Base-by-base conservation (phyloP, 2,888 invertebrate species). In the Pammene fasciana region DNA sequence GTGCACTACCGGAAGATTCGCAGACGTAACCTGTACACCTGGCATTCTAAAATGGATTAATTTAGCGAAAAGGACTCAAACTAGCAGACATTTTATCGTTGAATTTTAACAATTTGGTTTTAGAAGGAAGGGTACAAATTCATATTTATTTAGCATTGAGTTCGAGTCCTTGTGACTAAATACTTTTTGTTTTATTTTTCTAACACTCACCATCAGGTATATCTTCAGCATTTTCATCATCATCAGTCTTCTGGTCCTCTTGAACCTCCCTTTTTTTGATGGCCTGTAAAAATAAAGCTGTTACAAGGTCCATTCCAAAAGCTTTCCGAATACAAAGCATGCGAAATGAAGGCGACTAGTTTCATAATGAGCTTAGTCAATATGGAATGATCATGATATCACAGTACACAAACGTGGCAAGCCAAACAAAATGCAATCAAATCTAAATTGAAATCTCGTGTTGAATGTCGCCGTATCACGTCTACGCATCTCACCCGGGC, bases 401-500 rank as follows among this genome's bases (percentile, higher is more conserved):
- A 82, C 82, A 83, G 81, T 80, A 85, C 78, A 78, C 76, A 86
- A 88, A 84, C 86, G 74, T 85, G 79, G 77, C 82, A 86, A 88
- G 85, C 86, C 81, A 88, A 86, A 86, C 79, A 85, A 85, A 86
- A 85, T 82, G 79, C 84, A 86, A 77, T 72, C 76, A 79, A 82
- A 90, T 90, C 88, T 90, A 86, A 90, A 89, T 90, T 87, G 86
- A 89, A 89, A 90, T 91, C 89, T 88, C 79, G 80, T 77, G 79
- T 79, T 79, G 86, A 84, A 84, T 86, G 86, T 86, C 80, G 78
- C 75, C 80, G 80, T 87, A 89, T 90, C 88, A 82, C 76, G 81
- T 79, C 80, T 78, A 85, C 79, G 81, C 78, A 88, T 90, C 92
- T 90, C 87, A 92, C 92, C 91, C 92, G 90, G 78, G 92, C 87